Conservation (phyloP, 2,888 invertebrate genomes). For the Salpingus planirostris region DNA sequence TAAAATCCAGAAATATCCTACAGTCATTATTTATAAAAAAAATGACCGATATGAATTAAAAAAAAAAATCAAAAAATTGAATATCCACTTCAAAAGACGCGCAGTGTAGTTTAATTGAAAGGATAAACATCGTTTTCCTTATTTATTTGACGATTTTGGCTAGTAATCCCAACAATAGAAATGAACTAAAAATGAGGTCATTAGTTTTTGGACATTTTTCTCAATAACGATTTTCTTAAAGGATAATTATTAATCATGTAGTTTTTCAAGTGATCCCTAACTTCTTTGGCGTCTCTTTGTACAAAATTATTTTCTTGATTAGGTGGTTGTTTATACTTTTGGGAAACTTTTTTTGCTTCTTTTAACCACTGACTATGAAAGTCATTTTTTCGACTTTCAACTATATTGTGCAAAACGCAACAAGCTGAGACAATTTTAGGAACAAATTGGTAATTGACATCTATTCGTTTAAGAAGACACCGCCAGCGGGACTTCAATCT, state of each 20-base stretch:
- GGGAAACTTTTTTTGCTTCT: background rate
- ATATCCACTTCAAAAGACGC: no score
- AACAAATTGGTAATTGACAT: slow-evolving; percentile 5
- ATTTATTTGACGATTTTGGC: no score
- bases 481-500: slow-evolving; percentile 7
- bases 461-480: slow-evolving; percentile 5
- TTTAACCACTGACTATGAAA: background rate
- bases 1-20: no score
- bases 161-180: no score
- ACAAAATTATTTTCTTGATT: no score
- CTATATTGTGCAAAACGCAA: background rate
- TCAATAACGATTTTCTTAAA: background rate
- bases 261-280: background rate
- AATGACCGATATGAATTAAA: no score
- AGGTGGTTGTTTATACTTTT: background rate
- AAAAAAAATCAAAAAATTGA: no score
- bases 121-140: no score
- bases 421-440: background rate
- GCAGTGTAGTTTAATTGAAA: no score
- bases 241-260: background rate
- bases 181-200: no score
- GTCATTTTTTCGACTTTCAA: background rate
- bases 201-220: no score
- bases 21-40: no score
- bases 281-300: background rate